Conservation (phyloP, 2,113 vertebrate genomes). For the Athene noctua region DNA sequence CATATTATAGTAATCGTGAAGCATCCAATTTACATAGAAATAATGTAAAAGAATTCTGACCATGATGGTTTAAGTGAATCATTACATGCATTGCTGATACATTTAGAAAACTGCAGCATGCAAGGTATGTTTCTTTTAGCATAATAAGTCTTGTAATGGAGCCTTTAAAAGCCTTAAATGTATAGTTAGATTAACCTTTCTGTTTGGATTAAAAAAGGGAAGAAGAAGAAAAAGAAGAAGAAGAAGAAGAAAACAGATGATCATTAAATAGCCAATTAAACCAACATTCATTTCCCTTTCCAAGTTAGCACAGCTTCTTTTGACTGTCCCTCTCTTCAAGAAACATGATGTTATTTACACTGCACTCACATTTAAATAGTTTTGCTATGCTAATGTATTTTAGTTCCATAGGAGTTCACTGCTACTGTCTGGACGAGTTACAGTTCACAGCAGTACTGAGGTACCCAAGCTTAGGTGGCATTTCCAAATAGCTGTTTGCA, state of each 20-base stretch:
- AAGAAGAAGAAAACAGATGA: constrained; percentile 58
- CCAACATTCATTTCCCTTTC: constrained; percentile 16
- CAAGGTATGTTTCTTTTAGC: constrained; percentile 81
- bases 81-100: constrained; percentile 84
- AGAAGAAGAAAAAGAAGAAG: constrained; percentile 16
- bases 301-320: constrained; percentile 10
- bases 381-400: constrained; percentile 16
- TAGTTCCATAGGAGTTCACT: neutral
- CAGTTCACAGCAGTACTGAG: neutral
- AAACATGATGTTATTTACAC: constrained; percentile 4
- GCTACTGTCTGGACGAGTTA: neutral
- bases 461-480: neutral
- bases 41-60: constrained; percentile 83
- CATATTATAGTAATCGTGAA: constrained; percentile 88
- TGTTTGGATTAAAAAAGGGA: constrained; percentile 58
- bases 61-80: constrained; percentile 83
- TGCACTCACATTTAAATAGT: constrained; percentile 26
- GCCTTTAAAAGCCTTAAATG: constrained; percentile 88
- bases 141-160: constrained; percentile 85
- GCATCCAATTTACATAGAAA: constrained; percentile 91
- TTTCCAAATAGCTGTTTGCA: neutral
- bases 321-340: neutral
- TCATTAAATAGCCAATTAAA: constrained; percentile 75
- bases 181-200: constrained; percentile 88
- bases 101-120: constrained; percentile 79